phyloP scores from a whole-genome alignment of 2,888 invertebrate species.

The Euzetes globulus region DNA sequence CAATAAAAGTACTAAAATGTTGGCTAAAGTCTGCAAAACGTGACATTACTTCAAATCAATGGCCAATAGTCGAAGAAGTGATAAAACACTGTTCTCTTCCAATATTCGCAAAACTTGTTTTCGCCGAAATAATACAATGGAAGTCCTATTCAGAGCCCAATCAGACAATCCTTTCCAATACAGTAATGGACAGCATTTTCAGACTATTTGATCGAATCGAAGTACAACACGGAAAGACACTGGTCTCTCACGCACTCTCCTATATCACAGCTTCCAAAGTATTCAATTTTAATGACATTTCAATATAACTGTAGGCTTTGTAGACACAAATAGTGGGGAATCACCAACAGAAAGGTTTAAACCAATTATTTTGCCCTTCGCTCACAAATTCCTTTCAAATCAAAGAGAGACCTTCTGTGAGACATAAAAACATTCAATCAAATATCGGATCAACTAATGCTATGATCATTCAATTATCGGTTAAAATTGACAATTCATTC shows the following conservation, averaged over 20 bases:
- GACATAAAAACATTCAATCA: too few species aligned
- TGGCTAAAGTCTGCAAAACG: slow-evolving; percentile 87
- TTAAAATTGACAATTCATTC: too few species aligned
- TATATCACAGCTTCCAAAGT: slow-evolving; percentile 86
- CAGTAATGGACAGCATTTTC: slow-evolving; percentile 95
- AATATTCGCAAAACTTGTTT: slow-evolving; percentile 92
- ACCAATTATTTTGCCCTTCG: too few species aligned
- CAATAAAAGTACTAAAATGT: slow-evolving; percentile 75
- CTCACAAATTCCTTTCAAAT: too few species aligned
- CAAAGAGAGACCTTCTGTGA: too few species aligned
- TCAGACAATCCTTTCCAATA: slow-evolving; percentile 61
- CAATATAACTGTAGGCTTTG: too few species aligned
- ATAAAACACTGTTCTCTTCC: slow-evolving; percentile 87
- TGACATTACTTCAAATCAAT: slow-evolving; percentile 84
- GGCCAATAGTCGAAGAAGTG: slow-evolving; percentile 87
- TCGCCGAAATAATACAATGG: slow-evolving; percentile 96
- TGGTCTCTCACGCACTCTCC: slow-evolving; percentile 86
- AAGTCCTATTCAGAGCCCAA: slow-evolving; percentile 74
- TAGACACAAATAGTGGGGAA: too few species aligned
- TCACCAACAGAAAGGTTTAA: too few species aligned
- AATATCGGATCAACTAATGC: too few species aligned
- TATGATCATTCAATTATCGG: too few species aligned
- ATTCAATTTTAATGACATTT: neutral
- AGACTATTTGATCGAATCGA: slow-evolving; percentile 92
- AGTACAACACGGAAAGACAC: slow-evolving; percentile 82